phyloP scores from a whole-genome alignment of 2,888 invertebrate species.

The Seira ritae region DNA sequence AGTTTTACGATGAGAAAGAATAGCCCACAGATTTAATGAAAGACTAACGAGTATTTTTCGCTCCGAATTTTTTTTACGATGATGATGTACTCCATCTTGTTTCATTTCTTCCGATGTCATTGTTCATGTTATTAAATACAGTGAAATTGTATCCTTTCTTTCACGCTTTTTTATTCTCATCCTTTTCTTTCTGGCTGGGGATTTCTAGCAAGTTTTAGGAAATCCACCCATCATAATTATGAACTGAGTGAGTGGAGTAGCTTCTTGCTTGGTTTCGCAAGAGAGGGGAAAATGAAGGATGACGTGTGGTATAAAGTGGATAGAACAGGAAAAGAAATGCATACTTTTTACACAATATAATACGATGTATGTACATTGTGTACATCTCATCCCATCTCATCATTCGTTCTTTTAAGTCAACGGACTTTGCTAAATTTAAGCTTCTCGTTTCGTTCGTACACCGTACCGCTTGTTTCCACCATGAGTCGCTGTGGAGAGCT shows the following conservation, averaged over 20 bases:
- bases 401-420: no score
- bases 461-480: neutral
- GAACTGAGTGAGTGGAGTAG: neutral
- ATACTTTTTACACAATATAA: neutral
- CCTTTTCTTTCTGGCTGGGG: neutral
- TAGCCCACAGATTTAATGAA: slow-evolving; percentile 32
- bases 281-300: slow-evolving; percentile 45
- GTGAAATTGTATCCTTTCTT: neutral
- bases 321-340: slow-evolving; percentile 15
- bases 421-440: neutral
- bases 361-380: no score
- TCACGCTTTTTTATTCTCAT: neutral
- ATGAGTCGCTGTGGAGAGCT: neutral
- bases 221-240: neutral
- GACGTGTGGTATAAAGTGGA: slow-evolving; percentile 42
- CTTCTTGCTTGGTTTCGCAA: neutral
- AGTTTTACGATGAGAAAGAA: neutral
- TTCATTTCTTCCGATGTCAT: slow-evolving; percentile 22
- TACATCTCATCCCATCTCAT: no score
- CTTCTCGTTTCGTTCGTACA: neutral
- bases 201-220: neutral
- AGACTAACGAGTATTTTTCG: slow-evolving; percentile 41
- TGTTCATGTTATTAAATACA: slow-evolving; percentile 24
- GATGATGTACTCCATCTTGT: slow-evolving; percentile 37
- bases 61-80: slow-evolving; percentile 26